phyloP scores from a whole-genome alignment of 2,888 invertebrate species.

The Ophion ellenae region DNA sequence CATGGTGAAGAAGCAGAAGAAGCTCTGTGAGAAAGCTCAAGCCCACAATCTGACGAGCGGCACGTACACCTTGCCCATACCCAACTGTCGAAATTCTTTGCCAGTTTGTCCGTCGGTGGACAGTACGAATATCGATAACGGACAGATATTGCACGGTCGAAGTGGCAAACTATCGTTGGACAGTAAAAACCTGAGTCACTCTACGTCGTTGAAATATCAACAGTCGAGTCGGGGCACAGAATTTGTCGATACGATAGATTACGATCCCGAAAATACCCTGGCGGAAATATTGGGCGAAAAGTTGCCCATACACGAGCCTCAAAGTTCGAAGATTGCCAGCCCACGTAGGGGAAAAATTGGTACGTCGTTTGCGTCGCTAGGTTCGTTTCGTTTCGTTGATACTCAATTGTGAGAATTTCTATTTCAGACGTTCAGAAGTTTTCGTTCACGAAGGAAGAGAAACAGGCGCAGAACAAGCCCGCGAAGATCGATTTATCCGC shows the following conservation, averaged over 20 bases:
- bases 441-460: slow-evolving; percentile 23
- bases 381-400: not conserved
- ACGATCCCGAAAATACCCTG: slow-evolving; percentile 28
- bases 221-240: slow-evolving; percentile 15
- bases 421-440: slow-evolving; percentile 45
- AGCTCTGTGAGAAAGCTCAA: slow-evolving; percentile 36
- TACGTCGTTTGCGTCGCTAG: not conserved
- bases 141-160: slow-evolving; percentile 22
- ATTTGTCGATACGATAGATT: slow-evolving; percentile 5
- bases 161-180: slow-evolving; percentile 74
- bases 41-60: slow-evolving; percentile 54
- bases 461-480: slow-evolving; percentile 11
- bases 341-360: slow-evolving; percentile 29
- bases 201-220: slow-evolving; percentile 22
- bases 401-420: not conserved
- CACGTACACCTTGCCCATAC: slow-evolving; percentile 62
- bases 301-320: not conserved
- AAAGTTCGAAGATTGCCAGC: slow-evolving; percentile 18
- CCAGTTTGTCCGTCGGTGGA: slow-evolving; percentile 48
- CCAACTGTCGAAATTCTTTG: slow-evolving; percentile 57
- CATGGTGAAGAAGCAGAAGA: slow-evolving; percentile 72
- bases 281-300: slow-evolving; percentile 25
- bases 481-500: slow-evolving; percentile 16
- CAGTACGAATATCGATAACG: slow-evolving; percentile 41
- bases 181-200: slow-evolving; percentile 66